Evolutionary conservation across 2,797 vertebrate species (phyloP), one percentile per base, ranked within the genome.

Genomic region (Diceros bicornis): DNA sequence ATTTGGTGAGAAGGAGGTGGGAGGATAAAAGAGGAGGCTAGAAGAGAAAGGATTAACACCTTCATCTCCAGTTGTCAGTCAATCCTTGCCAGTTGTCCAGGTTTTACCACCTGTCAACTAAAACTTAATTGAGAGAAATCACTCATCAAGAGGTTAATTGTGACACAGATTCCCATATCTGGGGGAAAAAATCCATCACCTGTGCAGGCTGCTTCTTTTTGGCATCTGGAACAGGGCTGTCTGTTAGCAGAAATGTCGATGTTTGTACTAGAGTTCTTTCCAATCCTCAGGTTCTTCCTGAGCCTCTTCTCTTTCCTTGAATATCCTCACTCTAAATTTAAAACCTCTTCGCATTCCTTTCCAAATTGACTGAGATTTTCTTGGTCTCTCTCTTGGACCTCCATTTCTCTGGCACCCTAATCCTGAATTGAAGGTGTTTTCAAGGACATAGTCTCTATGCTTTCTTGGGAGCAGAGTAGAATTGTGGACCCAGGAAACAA

Each of bases 61-160:
- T 64, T 82, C 83, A 7, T 62, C 59, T 90, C 77, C 16, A 20
- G 62, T 62, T 96, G 97, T 97, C 97, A 96, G 94, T 95, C 96
- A 97, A 23, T 74, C 72, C 81, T 97, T 61, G 77, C 79, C 64
- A 41, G 89, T 96, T 81, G 86, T 97, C 93, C 93, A 69, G 69
- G 55, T 95, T 94, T 96, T 61, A 86, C 93, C 86, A 95, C 75
- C 97, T 98, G 97, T 96, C 97, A 97, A n/a, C 91, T 92, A 71
- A 90, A 96, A 96, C 88, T 84, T 96, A 97, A 88, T 95, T 95
- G 96, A 97, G 95, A 98, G 95, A 87, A 95, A 93, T 97, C 79
- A 89, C 94, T 96, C 86, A 96, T 98, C 83, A 90, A 97, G 97
- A 98, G 94, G 96, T 97, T 97, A 97, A 98, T 97, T 91, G 86